A percentile compares a stretch with the other conserved stretches of the same genome.
phyloP scores from a whole-genome alignment of 1,140 invertebrate genomes.

The Acromyrmex charruanus region DNA sequence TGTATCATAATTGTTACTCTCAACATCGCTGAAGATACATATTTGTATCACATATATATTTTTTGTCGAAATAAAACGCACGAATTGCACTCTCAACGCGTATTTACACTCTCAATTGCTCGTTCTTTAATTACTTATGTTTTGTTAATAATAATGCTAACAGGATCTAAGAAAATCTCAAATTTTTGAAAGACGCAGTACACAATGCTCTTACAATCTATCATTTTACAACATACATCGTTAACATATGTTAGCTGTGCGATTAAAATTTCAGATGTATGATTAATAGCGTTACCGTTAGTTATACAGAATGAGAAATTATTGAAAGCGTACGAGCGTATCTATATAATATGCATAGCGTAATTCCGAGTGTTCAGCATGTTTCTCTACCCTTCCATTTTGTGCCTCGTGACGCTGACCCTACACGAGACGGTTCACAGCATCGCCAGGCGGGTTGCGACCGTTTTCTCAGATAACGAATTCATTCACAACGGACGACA shows the following conservation, averaged over 20 bases:
- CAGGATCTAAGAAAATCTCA: not conserved
- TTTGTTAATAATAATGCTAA: not conserved
- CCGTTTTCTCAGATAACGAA: slow-evolving; percentile 81
- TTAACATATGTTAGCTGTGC: not conserved
- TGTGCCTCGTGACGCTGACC: slow-evolving; percentile 66
- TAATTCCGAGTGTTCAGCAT: slow-evolving; percentile 34
- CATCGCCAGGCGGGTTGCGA: slow-evolving; percentile 66
- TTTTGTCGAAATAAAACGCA: no score
- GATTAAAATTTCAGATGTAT: slow-evolving; percentile 7
- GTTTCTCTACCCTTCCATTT: slow-evolving; percentile 38
- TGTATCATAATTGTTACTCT: no score
- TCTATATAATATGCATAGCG: not conserved
- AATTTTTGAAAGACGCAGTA: not conserved
- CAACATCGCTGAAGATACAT: no score
- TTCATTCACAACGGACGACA: slow-evolving; percentile 81
- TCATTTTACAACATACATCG: not conserved
- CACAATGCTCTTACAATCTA: not conserved
- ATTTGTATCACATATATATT: no score
- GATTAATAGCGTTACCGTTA: not conserved
- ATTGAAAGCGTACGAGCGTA: slow-evolving; percentile 9
- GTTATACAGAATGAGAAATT: slow-evolving; percentile 30
- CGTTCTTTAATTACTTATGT: no score
- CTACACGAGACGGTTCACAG: slow-evolving; percentile 73
- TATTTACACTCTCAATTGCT: no score
- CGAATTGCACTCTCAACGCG: no score